phyloP scores from a whole-genome alignment of 2,888 invertebrate genomes.

The Latheticus oryzae region DNA sequence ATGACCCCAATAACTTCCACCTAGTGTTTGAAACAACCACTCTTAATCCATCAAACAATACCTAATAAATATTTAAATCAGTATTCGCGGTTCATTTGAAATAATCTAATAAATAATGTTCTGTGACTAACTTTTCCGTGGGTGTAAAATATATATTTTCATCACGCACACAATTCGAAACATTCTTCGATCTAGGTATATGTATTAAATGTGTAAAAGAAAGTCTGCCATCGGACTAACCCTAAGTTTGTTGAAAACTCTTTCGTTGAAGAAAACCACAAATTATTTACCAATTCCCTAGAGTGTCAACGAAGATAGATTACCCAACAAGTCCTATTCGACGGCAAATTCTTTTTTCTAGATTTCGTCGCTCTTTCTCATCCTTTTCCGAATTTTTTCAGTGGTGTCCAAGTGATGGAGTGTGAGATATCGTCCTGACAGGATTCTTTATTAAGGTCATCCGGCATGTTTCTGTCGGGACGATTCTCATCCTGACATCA shows the following conservation, averaged over 20 bases:
- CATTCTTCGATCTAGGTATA: constrained; percentile 6
- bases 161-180: constrained; percentile 32
- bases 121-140: constrained; percentile 25
- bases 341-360: constrained; percentile 5
- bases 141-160: constrained; percentile 31
- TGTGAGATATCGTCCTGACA: constrained; percentile 57
- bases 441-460: constrained; percentile 58
- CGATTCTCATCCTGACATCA: constrained; percentile 42
- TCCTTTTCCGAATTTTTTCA: constrained; percentile 4
- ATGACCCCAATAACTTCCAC: constrained; percentile 13
- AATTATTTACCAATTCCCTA: constrained; percentile 28
- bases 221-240: not conserved
- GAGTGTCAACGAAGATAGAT: constrained; percentile 31
- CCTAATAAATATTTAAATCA: constrained; percentile 18
- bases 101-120: constrained; percentile 22
- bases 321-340: constrained; percentile 15
- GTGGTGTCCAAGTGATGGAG: constrained; percentile 54
- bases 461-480: constrained; percentile 46
- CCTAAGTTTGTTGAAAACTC: constrained; percentile 24
- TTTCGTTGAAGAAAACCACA: constrained; percentile 13
- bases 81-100: constrained; percentile 20
- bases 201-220: too few species aligned
- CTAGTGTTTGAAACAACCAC: constrained; percentile 3
- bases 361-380: too few species aligned
- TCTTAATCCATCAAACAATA: constrained; percentile 26